Conservation (phyloP, 2,797 vertebrate genomes). For the Diceros bicornis region DNA sequence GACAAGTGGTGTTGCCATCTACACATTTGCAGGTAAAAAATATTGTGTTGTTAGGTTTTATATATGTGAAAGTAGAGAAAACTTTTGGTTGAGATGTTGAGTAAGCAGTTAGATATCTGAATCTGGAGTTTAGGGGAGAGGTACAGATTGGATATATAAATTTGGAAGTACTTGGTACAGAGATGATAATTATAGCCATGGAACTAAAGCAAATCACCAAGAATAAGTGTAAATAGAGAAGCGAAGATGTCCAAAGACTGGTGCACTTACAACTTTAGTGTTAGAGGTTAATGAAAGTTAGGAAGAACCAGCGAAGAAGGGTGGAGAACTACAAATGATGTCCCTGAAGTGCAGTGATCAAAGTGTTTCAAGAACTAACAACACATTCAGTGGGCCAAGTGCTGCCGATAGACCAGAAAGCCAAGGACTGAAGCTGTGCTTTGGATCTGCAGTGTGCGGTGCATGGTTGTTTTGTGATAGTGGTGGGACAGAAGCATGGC, state of each 20-base stretch:
- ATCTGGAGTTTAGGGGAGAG: neutral
- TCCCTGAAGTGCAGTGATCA: neutral
- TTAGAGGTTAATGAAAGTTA: neutral
- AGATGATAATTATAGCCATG: neutral
- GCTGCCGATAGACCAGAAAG: neutral
- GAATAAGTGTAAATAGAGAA: neutral
- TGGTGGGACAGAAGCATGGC: no score
- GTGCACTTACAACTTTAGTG: neutral
- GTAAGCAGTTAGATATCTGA: neutral
- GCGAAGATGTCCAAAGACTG: neutral
- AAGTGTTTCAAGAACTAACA: neutral
- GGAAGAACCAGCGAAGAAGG: neutral
- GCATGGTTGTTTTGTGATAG: neutral
- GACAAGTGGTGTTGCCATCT: neutral
- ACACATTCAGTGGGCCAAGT: neutral
- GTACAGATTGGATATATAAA: neutral
- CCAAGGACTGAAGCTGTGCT: neutral
- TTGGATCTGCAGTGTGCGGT: neutral
- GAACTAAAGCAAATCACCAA: neutral
- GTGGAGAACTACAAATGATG: neutral
- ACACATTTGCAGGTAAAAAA: neutral
- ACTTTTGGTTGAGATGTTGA: neutral
- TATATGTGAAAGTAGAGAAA: neutral
- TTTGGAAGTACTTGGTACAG: slow-evolving; percentile 3
- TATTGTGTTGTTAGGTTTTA: neutral